Evolutionary conservation across 2,113 vertebrate species (phyloP).

Genomic region (Phycodurus eques): DNA sequence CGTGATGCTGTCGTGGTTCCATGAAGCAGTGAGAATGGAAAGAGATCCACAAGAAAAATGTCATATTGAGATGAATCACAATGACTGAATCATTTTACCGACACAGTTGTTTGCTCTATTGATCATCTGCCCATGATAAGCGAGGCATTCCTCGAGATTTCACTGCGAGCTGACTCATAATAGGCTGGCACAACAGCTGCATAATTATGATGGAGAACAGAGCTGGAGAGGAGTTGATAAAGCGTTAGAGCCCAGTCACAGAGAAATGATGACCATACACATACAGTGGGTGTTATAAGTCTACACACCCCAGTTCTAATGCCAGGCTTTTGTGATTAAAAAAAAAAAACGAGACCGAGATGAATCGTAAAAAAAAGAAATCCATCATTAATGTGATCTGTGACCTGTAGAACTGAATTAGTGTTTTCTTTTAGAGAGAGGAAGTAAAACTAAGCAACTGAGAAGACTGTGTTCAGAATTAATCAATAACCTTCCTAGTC

Average conservation of each 20-base stretch:
- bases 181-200: slow-evolving; percentile 24
- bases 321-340: too few species aligned
- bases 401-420: too few species aligned
- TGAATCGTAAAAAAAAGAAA: too few species aligned
- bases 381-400: too few species aligned
- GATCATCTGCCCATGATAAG: slow-evolving; percentile 11
- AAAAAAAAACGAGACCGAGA: too few species aligned
- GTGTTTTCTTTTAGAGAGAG: too few species aligned
- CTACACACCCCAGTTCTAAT: too few species aligned
- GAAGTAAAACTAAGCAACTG: too few species aligned
- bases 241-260: slow-evolving; percentile 29
- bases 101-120: slow-evolving; percentile 21
- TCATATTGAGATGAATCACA: slow-evolving; percentile 18
- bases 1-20: neutral
- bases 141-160: slow-evolving; percentile 17
- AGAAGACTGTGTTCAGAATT: too few species aligned
- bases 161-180: slow-evolving; percentile 45
- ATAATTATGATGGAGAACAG: slow-evolving; percentile 11
- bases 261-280: slow-evolving; percentile 19
- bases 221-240: slow-evolving; percentile 14
- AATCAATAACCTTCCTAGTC: too few species aligned
- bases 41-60: slow-evolving; percentile 9
- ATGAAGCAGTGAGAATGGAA: neutral
- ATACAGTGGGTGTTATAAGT: neutral
- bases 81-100: slow-evolving; percentile 16